These are phyloP conservation scores for Diglossa cyanea DNA, from an alignment of 2,797 vertebrate species.

Conservation along the genomic window DNA sequence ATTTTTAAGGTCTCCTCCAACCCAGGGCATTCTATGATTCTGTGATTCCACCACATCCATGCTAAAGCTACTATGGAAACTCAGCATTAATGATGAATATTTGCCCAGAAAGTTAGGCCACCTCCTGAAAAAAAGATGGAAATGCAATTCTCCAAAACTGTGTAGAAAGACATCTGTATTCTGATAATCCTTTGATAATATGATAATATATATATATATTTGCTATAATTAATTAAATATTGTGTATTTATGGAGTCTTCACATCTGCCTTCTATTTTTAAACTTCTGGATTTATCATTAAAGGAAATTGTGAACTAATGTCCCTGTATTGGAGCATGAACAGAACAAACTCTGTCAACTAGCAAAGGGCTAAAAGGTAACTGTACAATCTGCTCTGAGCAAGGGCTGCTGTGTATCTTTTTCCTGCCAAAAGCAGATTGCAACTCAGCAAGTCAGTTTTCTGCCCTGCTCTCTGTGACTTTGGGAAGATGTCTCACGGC, in stretches of 20 bases:
- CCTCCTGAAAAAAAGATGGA: background rate
- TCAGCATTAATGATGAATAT: background rate
- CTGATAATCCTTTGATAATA: background rate
- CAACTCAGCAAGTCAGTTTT: conserved; percentile 52
- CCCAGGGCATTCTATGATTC: background rate
- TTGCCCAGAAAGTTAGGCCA: background rate
- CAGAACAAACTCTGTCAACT: background rate
- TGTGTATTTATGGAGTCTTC: background rate
- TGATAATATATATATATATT: background rate
- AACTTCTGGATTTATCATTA: background rate
- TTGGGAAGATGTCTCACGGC: conserved; percentile 21
- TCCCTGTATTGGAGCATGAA: background rate
- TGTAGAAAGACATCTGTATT: background rate
- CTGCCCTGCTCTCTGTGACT: conserved; percentile 25
- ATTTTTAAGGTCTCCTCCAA: background rate
- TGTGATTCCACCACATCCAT: background rate
- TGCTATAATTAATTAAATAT: background rate
- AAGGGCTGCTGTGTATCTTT: background rate
- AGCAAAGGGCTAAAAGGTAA: conserved; percentile 36
- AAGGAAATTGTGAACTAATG: background rate
- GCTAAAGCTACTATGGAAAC: background rate
- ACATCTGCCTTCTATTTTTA: background rate
- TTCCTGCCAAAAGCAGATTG: conserved; percentile 50
- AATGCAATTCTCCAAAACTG: background rate
- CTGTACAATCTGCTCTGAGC: conserved; percentile 37